These are phyloP conservation scores for Caenorhabditis panamensis DNA, from an alignment of 2,888 invertebrate genomes.

Conservation along the genomic window DNA sequence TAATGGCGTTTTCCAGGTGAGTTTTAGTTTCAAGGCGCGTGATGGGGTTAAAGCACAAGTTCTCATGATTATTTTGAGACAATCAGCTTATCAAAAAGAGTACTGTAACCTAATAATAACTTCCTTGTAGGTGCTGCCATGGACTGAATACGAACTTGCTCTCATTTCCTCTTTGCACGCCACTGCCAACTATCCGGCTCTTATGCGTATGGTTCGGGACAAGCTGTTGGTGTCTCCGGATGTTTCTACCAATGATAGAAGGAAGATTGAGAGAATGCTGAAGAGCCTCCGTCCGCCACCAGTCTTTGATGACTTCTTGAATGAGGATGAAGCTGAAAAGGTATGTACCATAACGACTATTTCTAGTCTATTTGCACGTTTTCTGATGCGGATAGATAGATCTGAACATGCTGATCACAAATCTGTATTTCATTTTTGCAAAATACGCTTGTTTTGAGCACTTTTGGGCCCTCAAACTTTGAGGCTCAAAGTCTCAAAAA, in stretches of 20 bases:
- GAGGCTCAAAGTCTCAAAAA: too few relatives aligned
- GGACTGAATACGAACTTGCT: conserved; percentile 50
- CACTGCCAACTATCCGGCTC: conserved; percentile 54
- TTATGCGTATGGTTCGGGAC: conserved; percentile 45
- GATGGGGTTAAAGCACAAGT: background rate
- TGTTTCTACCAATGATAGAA: conserved; percentile 37
- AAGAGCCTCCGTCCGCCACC: conserved; percentile 58
- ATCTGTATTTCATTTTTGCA: too few relatives aligned
- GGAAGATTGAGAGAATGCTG: conserved; percentile 52
- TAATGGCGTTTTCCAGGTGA: conserved; percentile 51
- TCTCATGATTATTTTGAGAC: background rate
- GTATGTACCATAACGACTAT: too few relatives aligned
- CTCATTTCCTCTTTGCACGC: conserved; percentile 52
- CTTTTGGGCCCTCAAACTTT: too few relatives aligned
- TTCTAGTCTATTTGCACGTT: too few relatives aligned
- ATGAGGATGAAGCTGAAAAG: conserved; percentile 33
- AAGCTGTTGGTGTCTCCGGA: conserved; percentile 45
- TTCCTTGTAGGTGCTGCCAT: conserved; percentile 39
- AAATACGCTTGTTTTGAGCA: too few relatives aligned
- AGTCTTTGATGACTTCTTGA: conserved; percentile 49
- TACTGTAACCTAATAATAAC: background rate
- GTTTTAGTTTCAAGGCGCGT: background rate
- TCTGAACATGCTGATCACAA: too few relatives aligned
- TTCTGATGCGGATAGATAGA: too few relatives aligned
- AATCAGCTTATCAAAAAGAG: conserved; percentile 4